Evolutionary conservation across 2,888 invertebrate genomes (phyloP), one percentile per base, ranked within the genome.

Genomic region (Leucophenga montana): DNA sequence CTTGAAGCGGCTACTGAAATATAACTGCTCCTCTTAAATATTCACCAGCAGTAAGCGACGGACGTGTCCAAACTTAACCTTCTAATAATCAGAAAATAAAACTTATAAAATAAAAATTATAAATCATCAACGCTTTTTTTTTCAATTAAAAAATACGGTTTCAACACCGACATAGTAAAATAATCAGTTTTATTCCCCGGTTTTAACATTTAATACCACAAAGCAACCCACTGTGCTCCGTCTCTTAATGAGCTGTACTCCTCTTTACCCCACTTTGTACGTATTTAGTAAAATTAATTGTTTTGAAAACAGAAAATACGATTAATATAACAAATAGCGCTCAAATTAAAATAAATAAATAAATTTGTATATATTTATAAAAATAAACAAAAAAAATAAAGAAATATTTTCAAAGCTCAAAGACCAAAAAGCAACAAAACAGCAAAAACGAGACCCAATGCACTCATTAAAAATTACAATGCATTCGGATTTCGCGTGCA

Each of bases 381-480:
- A 14, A 48, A 64, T n/a, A n/a, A n/a, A n/a, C n/a, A 39, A 46
- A 11, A 16, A 33, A 14, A 59, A 59, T 27, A n/a, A 57, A 27
- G 27, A 31, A n/a, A 13, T 50, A 13, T 50, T 50, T 50, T 4
- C 13, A n/a, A 64, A 48, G 18, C 13, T 39, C 20, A 48, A 22
- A 64, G 20, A 64, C 27, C 50, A 50, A 46, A 18, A 18, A 59
- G 2, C 33, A n/a, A 31, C n/a, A 59, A 27, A 33, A 1, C 31
- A 39, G 33, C n/a, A 16, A 57, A n/a, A n/a, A n/a, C n/a, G 59
- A 59, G 59, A n/a, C n/a, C n/a, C 59, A 59, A 59, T 27, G 59
- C 16, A 59, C 59, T 59, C 59, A 59, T 59, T 59, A 31, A 59
- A 1, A 59, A 33, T 56, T 56, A 56, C 50, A 18, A 56, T 22